Evolutionary conservation across 2,113 vertebrate species (phyloP).

Genomic region (Zosterops japonicus): DNA sequence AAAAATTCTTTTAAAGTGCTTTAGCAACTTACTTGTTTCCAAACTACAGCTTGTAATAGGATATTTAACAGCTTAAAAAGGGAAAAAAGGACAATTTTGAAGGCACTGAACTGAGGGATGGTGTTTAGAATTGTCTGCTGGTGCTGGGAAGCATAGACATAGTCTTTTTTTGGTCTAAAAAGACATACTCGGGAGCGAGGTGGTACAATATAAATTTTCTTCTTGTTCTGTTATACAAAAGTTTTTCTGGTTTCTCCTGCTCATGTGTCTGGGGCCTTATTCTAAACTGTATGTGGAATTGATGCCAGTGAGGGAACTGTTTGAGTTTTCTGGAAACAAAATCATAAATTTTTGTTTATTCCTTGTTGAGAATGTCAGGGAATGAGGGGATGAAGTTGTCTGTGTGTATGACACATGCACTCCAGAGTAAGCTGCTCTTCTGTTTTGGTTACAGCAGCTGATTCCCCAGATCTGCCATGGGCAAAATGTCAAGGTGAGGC

Average conservation of each 20-base stretch:
- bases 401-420: neutral
- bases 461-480: neutral
- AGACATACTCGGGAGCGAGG: neutral
- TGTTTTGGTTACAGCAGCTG: neutral
- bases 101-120: neutral
- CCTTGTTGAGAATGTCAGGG: neutral
- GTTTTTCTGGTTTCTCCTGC: neutral
- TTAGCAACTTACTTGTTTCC: neutral
- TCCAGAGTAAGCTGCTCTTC: neutral
- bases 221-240: neutral
- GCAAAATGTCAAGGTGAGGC: neutral
- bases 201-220: neutral
- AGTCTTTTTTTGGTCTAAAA: neutral
- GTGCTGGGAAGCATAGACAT: neutral
- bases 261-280: neutral
- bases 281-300: neutral
- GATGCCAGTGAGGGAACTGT: neutral
- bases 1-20: neutral
- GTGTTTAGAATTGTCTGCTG: neutral
- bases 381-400: neutral
- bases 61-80: neutral
- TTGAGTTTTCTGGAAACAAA: neutral
- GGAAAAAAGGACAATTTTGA: neutral
- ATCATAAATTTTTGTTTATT: neutral
- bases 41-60: neutral